These are phyloP conservation scores for Ischnura elegans DNA, from an alignment of 2,888 invertebrate genomes.

Conservation along the genomic window DNA sequence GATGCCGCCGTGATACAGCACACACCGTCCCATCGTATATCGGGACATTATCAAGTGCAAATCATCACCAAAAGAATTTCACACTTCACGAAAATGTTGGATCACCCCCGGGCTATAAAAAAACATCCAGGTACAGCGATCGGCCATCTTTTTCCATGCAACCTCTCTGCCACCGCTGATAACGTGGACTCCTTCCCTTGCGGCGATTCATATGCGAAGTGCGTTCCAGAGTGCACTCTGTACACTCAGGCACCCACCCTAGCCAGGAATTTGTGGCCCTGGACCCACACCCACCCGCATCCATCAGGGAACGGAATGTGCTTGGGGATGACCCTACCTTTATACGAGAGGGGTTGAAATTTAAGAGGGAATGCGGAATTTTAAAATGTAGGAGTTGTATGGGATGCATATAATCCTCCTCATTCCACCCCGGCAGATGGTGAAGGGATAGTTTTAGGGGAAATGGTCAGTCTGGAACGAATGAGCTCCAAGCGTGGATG, in stretches of 20 bases:
- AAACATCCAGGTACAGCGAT: too few relatives aligned
- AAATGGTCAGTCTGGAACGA: too few relatives aligned
- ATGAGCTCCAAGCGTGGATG: too few relatives aligned
- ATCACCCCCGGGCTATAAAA: neutral
- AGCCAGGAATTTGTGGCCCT: too few relatives aligned
- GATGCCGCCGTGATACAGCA: constrained; percentile 47
- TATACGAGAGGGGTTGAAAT: too few relatives aligned
- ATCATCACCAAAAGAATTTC: neutral
- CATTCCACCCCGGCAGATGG: neutral
- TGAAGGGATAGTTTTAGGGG: too few relatives aligned
- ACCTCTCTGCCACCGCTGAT: neutral
- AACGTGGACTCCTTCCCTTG: neutral
- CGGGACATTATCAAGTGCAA: constrained; percentile 40
- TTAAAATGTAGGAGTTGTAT: neutral
- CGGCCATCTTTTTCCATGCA: too few relatives aligned
- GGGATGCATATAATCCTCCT: neutral
- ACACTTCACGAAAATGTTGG: neutral
- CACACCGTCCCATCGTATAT: constrained; percentile 49
- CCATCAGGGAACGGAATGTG: too few relatives aligned
- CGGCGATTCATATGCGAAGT: constrained; percentile 16
- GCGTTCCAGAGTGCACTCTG: neutral
- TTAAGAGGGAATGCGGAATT: neutral
- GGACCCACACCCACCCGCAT: too few relatives aligned
- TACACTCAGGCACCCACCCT: too few relatives aligned
- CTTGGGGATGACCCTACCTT: too few relatives aligned